phyloP scores from a whole-genome alignment of 2,888 invertebrate species.

The Lissocephala sabroskyi region DNA sequence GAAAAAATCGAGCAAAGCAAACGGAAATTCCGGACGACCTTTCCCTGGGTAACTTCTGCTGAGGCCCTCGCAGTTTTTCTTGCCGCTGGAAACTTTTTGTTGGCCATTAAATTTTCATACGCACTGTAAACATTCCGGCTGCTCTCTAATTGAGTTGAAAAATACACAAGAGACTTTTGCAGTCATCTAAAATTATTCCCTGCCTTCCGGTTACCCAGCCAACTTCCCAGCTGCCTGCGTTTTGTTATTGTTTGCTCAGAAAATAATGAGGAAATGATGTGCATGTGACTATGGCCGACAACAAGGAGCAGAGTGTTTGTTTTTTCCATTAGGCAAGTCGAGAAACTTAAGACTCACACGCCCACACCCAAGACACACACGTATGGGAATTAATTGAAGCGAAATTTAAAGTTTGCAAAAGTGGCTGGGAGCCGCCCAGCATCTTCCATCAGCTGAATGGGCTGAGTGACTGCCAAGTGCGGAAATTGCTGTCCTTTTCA shows the following conservation, averaged over 20 bases:
- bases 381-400: conserved; percentile 43
- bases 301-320: conserved; percentile 23
- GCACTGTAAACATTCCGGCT: conserved; percentile 47
- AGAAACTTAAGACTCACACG: conserved; percentile 27
- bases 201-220: too few relatives aligned
- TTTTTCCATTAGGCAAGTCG: conserved; percentile 40
- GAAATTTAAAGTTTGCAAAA: conserved; percentile 45
- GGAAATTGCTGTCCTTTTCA: conserved; percentile 37
- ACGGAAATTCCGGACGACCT: too few relatives aligned
- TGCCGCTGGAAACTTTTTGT: conserved; percentile 14
- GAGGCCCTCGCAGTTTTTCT: too few relatives aligned
- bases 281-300: not conserved
- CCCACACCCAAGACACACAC: conserved; percentile 11
- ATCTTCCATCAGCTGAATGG: conserved; percentile 9
- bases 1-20: too few relatives aligned
- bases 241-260: conserved; percentile 51
- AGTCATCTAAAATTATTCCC: not conserved
- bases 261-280: conserved; percentile 37
- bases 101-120: conserved; percentile 45
- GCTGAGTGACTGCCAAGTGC: conserved; percentile 22
- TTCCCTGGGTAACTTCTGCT: too few relatives aligned
- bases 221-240: not conserved
- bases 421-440: conserved; percentile 1
- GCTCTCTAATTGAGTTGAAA: conserved; percentile 57
- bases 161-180: conserved; percentile 38